Base-by-base conservation (phyloP, 2,113 vertebrate species). In the Sorex fumeus region DNA sequence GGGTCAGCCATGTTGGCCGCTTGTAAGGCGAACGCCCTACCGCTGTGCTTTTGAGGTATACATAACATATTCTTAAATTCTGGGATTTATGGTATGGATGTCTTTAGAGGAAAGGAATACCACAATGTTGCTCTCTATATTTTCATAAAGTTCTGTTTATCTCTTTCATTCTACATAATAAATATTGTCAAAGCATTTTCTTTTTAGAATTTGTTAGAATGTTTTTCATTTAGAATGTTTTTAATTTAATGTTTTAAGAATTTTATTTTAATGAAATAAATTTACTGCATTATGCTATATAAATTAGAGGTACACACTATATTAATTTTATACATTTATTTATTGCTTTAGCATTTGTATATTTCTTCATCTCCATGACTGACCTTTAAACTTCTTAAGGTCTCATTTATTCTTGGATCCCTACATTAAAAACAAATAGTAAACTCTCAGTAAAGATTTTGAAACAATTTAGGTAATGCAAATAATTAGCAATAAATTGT, bases 321-420 rank as follows among this genome's bases (percentile, higher is more conserved):
- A 11, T 57, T 69, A n/a, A 60, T 83, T 69, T n/a, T 12, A 50
- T 47, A 50, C 62, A 83, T 62, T 60, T 78, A 40, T 62, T 50
- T 27, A 15, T 34, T 88, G 21, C 64, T 70, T 57, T 15, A 70
- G 13, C 12, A 76, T 53, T 64, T 83, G 30, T 62, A 10, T 77
- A 30, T 60, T 66, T 53, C 15, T 71, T 47, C 78, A 32, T 89
- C 18, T 25, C 19, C 13, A 7, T 80, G 27, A 57, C 53, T 40
- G 69, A 76, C n/a, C 18, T 50, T 87, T 82, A 27, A 50, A 13
- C n/a, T 78, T 88, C 34, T 89, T 27, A 77, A 25, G 1, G 3
- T 80, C 60, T 74, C 70, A 53, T 19, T 80, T 5, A 81, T 71
- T 88, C 86, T 95, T 89, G 1, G 95, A 77, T 76, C 40, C 15